Conservation (phyloP, 2,888 invertebrate genomes). For the Parelbella ahira region DNA sequence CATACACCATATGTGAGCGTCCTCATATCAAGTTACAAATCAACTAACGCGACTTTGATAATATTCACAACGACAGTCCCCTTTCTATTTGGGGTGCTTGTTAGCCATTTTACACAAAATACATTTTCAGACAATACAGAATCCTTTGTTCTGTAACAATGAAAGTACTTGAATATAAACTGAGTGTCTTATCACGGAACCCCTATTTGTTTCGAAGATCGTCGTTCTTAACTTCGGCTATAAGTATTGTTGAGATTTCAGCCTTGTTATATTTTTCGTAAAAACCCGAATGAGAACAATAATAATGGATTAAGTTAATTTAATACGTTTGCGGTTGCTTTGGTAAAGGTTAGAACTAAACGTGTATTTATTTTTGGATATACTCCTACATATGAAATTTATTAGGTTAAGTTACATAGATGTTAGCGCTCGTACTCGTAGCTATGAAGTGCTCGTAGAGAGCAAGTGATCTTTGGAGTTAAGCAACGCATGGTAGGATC, state of each 20-base stretch:
- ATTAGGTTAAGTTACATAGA: no score
- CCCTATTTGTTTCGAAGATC: conserved; percentile 65
- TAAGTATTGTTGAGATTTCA: conserved; percentile 28
- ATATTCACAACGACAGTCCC: conserved; percentile 26
- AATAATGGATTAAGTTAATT: conserved; percentile 18
- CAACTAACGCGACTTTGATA: conserved; percentile 15
- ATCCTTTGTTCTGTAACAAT: conserved; percentile 65
- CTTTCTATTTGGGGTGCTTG: conserved; percentile 36
- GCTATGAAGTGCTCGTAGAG: no score
- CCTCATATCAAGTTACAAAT: conserved; percentile 15
- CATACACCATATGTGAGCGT: no score
- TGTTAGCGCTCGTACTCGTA: no score
- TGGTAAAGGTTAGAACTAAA: no score
- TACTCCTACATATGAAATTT: no score
- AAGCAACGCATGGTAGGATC: no score
- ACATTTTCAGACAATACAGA: conserved; percentile 53
- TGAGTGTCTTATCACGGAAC: conserved; percentile 59
- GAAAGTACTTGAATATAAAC: conserved; percentile 61
- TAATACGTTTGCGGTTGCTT: conserved; percentile 19
- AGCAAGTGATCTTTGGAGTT: no score
- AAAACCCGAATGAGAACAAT: conserved; percentile 22
- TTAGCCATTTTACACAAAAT: conserved; percentile 65
- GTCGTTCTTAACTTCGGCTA: conserved; percentile 51
- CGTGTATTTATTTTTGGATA: no score
- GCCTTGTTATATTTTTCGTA: conserved; percentile 21